A percentile compares a stretch with the other conserved stretches of the same genome.
Evolutionary conservation across 2,888 invertebrate genomes (phyloP).

Genomic region (Ceriagrion tenellum): DNA sequence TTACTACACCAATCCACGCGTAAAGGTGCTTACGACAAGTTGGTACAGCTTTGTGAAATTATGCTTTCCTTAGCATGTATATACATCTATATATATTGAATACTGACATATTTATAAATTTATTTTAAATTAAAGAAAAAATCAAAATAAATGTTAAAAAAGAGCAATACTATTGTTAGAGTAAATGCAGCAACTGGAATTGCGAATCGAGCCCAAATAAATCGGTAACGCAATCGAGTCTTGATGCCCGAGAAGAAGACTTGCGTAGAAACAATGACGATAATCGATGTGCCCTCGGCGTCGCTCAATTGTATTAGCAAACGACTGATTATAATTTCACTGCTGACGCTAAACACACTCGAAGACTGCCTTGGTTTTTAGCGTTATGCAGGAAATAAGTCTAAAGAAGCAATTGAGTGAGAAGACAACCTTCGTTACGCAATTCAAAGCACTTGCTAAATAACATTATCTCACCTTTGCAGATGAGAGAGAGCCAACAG

Average conservation of each 20-base stretch:
- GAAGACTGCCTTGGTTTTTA: slow-evolving; percentile 63
- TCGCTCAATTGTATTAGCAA: slow-evolving; percentile 48
- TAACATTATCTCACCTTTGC: background rate
- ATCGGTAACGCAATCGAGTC: background rate
- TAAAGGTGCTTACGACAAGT: slow-evolving; percentile 61
- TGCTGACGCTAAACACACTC: slow-evolving; percentile 58
- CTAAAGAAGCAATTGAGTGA: background rate
- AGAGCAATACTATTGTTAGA: slow-evolving; percentile 65
- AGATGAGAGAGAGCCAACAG: background rate
- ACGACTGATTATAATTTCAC: slow-evolving; percentile 58
- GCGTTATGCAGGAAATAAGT: slow-evolving; percentile 18
- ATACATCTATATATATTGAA: slow-evolving; percentile 68
- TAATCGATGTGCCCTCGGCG: slow-evolving; percentile 39
- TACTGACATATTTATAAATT: slow-evolving; percentile 58
- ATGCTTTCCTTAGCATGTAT: slow-evolving; percentile 64
- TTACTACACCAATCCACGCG: slow-evolving; percentile 55
- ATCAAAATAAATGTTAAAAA: slow-evolving; percentile 62
- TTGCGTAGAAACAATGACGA: background rate
- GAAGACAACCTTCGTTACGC: slow-evolving; percentile 30
- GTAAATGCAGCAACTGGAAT: slow-evolving; percentile 27
- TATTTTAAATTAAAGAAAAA: slow-evolving; percentile 67
- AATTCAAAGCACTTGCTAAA: slow-evolving; percentile 34
- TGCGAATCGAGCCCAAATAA: background rate
- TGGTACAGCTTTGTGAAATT: slow-evolving; percentile 67
- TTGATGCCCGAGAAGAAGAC: slow-evolving; percentile 38